Conservation (phyloP, 1,140 invertebrate genomes). For the Mizuhopecten yessoensis region DNA sequence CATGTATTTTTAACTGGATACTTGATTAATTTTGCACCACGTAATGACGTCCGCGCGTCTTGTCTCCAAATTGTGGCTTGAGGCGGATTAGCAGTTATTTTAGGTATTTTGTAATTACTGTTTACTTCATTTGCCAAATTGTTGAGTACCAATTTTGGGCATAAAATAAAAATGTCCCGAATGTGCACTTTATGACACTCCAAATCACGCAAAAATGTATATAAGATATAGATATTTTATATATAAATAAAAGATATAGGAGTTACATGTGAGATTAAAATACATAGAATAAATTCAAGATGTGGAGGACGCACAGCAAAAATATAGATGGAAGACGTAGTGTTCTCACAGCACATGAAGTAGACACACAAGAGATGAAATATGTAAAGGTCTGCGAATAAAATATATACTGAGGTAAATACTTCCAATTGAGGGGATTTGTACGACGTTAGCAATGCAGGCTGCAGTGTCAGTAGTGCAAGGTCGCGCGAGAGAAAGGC, state of each 20-base stretch:
- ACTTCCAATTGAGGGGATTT: too few species aligned
- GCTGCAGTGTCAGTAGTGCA: background rate
- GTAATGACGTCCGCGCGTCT: background rate
- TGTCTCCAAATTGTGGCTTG: background rate
- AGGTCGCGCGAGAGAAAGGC: background rate
- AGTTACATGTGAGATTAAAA: too few species aligned
- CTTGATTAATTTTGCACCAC: background rate
- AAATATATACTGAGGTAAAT: background rate
- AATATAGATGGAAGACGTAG: too few species aligned
- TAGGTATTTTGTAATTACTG: background rate
- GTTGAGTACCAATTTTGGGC: background rate
- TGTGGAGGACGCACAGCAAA: too few species aligned
- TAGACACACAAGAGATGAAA: too few species aligned
- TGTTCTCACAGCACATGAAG: too few species aligned
- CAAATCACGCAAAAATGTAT: background rate
- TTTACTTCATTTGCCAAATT: background rate
- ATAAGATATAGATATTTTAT: background rate
- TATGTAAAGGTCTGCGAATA: too few species aligned
- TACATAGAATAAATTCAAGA: too few species aligned
- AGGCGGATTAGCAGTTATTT: constrained; percentile 3
- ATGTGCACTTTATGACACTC: background rate
- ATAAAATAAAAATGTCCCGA: background rate
- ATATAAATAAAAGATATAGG: too few species aligned
- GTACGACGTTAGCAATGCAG: background rate
- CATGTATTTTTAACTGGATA: background rate